phyloP scores from a whole-genome alignment of 2,797 vertebrate species.

The Hyperoplus immaculatus region DNA sequence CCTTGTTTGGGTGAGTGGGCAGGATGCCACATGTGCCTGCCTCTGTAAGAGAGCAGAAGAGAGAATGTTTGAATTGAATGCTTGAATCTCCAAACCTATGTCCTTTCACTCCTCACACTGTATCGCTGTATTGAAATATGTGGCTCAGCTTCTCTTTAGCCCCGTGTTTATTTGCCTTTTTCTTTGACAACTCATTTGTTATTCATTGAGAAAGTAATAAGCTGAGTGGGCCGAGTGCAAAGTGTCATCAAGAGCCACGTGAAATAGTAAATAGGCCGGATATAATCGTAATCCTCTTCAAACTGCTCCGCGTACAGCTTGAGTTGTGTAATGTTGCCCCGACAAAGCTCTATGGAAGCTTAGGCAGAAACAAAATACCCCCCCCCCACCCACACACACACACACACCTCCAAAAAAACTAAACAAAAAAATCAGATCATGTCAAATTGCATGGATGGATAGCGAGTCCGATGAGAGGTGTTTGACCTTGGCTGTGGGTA shows the following conservation, averaged over 20 bases:
- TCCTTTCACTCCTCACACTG: conserved; percentile 3
- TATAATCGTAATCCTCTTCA: conserved; percentile 79
- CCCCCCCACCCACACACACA: background rate
- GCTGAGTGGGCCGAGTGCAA: conserved; percentile 71
- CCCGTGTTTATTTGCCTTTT: conserved; percentile 76
- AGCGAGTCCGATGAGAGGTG: conserved; percentile 38
- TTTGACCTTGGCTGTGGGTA: conserved; percentile 48
- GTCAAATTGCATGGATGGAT: conserved; percentile 22
- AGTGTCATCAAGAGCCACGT: conserved; percentile 78
- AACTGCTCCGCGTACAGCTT: conserved; percentile 65
- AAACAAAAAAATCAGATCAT: conserved; percentile 11
- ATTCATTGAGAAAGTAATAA: conserved; percentile 81
- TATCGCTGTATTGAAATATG: conserved; percentile 56
- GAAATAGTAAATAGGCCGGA: conserved; percentile 79
- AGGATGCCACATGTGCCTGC: conserved; percentile 68
- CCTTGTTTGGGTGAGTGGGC: conserved; percentile 83
- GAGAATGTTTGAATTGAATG: conserved; percentile 49
- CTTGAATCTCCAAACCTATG: conserved; percentile 53
- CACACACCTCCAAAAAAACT: background rate
- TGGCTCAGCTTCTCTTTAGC: conserved; percentile 53
- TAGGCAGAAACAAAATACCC: conserved; percentile 18
- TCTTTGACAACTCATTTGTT: conserved; percentile 78
- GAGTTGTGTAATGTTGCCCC: conserved; percentile 58
- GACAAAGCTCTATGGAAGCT: conserved; percentile 34
- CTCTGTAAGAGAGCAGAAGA: conserved; percentile 43